Evolutionary conservation across 2,113 vertebrate genomes (phyloP).

Genomic region (Procapra przewalskii): DNA sequence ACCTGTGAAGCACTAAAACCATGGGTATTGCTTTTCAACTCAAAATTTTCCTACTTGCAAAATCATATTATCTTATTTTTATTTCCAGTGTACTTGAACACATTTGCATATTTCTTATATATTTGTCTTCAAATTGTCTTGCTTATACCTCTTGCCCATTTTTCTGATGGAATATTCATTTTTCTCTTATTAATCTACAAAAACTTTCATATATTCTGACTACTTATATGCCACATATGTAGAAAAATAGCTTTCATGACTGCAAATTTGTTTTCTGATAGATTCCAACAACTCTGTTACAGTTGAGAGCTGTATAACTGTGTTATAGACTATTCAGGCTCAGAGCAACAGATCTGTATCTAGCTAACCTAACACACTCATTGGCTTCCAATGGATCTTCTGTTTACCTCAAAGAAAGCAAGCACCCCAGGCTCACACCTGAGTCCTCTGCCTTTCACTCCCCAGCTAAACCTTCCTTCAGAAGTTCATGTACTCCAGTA

Average conservation of each 20-base stretch:
- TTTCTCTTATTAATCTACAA: neutral
- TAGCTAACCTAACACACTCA: neutral
- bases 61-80: neutral
- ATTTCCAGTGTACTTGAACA: neutral
- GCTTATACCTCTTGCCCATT: neutral
- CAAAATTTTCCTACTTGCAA: neutral
- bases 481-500: neutral
- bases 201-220: neutral
- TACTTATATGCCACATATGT: neutral
- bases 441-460: neutral
- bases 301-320: neutral
- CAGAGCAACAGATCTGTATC: neutral
- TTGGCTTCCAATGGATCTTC: neutral
- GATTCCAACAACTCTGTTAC: neutral
- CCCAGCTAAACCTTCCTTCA: rapidly evolving
- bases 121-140: neutral
- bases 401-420: neutral
- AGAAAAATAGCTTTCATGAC: neutral
- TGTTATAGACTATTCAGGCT: neutral
- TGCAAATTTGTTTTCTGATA: neutral
- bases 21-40: neutral
- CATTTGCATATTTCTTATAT: neutral
- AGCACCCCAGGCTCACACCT: neutral
- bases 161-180: neutral
- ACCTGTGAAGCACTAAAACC: neutral